phyloP scores from a whole-genome alignment of 1,140 invertebrate genomes.

The Tetranychus urticae region DNA sequence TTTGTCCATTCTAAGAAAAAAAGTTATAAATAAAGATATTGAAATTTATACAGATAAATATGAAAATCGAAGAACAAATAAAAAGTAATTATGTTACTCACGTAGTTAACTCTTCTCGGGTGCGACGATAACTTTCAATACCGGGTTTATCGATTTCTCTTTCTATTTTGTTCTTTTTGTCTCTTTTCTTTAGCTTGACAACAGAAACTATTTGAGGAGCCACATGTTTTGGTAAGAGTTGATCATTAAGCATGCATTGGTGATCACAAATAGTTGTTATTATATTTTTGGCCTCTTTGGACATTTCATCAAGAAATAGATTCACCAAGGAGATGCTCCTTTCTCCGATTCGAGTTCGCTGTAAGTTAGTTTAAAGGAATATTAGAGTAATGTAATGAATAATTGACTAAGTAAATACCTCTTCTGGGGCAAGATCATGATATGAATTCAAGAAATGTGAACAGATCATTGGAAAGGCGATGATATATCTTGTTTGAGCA shows the following conservation, averaged over 20 bases:
- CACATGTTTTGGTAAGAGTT: conserved; percentile 80
- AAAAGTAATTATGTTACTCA: conserved; percentile 15
- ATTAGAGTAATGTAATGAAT: background rate
- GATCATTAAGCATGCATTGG: conserved; percentile 77
- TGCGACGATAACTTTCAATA: conserved; percentile 78
- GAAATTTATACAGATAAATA: background rate
- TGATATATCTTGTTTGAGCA: conserved; percentile 87
- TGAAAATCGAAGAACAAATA: background rate
- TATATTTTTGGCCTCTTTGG: conserved; percentile 94
- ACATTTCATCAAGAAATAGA: conserved; percentile 93
- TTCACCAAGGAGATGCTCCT: conserved; percentile 87
- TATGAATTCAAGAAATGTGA: conserved; percentile 93
- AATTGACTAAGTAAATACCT: conserved; percentile 25
- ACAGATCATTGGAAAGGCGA: conserved; percentile 91
- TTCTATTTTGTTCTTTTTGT: conserved; percentile 63
- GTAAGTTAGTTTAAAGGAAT: conserved; percentile 1
- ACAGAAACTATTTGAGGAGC: conserved; percentile 62
- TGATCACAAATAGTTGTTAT: conserved; percentile 95
- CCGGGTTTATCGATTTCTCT: conserved; percentile 68
- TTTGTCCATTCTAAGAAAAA: conserved; percentile 61
- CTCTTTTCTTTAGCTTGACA: conserved; percentile 54
- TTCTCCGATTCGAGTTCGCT: conserved; percentile 79
- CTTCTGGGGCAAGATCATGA: conserved; percentile 93
- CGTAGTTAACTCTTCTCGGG: conserved; percentile 81
- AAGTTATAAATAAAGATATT: background rate